Percentiles rank a stretch among this genome's conserved stretches.
phyloP scores from a whole-genome alignment of 2,888 invertebrate genomes.

The Morinoia aosen region DNA sequence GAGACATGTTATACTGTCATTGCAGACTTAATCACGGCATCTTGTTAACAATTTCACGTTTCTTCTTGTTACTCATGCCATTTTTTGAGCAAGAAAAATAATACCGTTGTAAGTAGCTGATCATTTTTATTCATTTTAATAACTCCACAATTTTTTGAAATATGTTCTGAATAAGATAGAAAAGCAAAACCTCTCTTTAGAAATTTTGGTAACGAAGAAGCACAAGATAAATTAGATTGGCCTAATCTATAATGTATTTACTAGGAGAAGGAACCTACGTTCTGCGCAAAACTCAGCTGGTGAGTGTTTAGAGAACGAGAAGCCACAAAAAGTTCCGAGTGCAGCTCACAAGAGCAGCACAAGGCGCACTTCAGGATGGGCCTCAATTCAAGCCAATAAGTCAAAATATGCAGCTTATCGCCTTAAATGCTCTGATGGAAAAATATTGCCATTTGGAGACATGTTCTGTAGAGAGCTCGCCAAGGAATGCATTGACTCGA shows the following conservation, averaged over 20 bases:
- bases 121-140: no score
- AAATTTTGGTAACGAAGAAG: neutral
- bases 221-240: neutral
- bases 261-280: neutral
- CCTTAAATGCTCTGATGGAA: neutral
- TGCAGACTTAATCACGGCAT: neutral
- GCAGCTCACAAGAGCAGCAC: neutral
- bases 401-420: neutral
- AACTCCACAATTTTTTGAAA: neutral
- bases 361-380: neutral
- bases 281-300: neutral
- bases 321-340: neutral
- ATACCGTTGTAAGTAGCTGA: no score
- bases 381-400: neutral
- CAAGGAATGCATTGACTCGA: neutral
- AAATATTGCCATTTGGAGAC: neutral
- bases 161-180: neutral
- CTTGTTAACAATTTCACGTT: neutral
- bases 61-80: no score
- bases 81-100: no score
- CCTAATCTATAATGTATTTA: neutral
- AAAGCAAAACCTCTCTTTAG: neutral
- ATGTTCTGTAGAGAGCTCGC: neutral
- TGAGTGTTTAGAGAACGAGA: neutral
- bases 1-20: neutral